These are phyloP conservation scores for Cisticola juncidis DNA, from an alignment of 2,113 vertebrate species.

Conservation along the genomic window DNA sequence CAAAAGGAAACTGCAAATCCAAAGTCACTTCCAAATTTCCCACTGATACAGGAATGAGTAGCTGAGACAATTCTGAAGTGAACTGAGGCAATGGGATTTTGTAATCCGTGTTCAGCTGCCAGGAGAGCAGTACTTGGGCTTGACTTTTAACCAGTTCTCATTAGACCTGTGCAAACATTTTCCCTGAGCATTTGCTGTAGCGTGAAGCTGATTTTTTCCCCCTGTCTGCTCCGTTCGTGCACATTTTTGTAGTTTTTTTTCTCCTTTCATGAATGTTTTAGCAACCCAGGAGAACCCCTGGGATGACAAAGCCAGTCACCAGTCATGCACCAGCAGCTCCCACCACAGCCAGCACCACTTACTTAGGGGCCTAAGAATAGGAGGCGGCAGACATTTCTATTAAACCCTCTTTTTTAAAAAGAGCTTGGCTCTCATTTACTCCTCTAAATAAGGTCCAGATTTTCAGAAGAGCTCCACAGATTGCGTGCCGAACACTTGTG, in stretches of 20 bases:
- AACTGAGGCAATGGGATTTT: slow-evolving; percentile 32
- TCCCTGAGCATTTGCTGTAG: slow-evolving; percentile 11
- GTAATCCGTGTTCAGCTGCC: slow-evolving; percentile 16
- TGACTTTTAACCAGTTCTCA: slow-evolving; percentile 50
- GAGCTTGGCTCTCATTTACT: slow-evolving; percentile 54
- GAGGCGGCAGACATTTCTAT: slow-evolving; percentile 58
- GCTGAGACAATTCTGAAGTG: slow-evolving; percentile 22
- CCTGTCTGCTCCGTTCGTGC: background rate
- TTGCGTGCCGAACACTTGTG: slow-evolving; percentile 60
- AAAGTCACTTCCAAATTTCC: slow-evolving; percentile 52
- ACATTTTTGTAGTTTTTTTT: background rate
- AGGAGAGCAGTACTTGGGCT: slow-evolving; percentile 13
- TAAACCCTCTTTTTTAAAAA: slow-evolving; percentile 37
- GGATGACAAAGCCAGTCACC: slow-evolving; percentile 38
- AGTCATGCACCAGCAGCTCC: slow-evolving; percentile 30
- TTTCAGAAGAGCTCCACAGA: slow-evolving; percentile 47
- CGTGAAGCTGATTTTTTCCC: background rate
- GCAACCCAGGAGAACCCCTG: background rate
- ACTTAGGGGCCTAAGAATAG: slow-evolving; percentile 56
- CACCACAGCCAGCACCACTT: slow-evolving; percentile 44
- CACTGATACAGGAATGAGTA: slow-evolving; percentile 57
- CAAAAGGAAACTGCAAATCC: slow-evolving; percentile 37
- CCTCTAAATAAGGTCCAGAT: slow-evolving; percentile 58
- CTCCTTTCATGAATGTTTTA: background rate
- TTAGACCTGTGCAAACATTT: slow-evolving; percentile 32